These are phyloP conservation scores for Eurois occulta DNA, from an alignment of 2,888 invertebrate genomes.

Conservation along the genomic window DNA sequence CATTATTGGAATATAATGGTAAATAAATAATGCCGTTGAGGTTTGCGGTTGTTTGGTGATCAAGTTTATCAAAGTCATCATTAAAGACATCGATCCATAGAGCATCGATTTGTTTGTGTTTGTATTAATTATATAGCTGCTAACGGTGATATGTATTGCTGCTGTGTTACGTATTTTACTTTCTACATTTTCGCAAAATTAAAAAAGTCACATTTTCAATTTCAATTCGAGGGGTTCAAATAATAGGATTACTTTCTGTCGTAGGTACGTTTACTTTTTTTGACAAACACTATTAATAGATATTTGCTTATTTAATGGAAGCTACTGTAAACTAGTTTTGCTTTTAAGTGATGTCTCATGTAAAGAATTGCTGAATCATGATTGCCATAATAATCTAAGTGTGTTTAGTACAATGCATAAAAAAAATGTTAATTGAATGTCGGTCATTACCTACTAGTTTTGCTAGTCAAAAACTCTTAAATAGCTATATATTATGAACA, in stretches of 20 bases:
- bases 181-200: neutral
- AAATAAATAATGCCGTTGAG: neutral
- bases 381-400: conserved; percentile 7
- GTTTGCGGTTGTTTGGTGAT: conserved; percentile 1
- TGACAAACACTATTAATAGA: neutral
- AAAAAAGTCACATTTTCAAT: neutral
- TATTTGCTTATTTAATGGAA: conserved; percentile 4
- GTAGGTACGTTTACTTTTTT: neutral
- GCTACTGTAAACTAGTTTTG: conserved; percentile 20
- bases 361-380: conserved; percentile 26
- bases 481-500: neutral
- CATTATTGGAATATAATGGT: neutral
- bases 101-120: conserved; percentile 1
- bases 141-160: neutral
- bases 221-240: neutral
- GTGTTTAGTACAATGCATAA: conserved; percentile 8
- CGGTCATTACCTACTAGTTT: conserved; percentile 2
- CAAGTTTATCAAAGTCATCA: conserved; percentile 6
- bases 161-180: neutral
- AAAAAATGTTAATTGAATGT: conserved; percentile 19
- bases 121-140: neutral
- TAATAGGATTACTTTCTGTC: neutral
- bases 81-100: neutral
- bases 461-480: neutral
- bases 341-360: conserved; percentile 6